A percentile compares a stretch with the other conserved stretches of the same genome.
Conservation (phyloP, 2,888 invertebrate genomes). For the Dryadula phaetusa region DNA sequence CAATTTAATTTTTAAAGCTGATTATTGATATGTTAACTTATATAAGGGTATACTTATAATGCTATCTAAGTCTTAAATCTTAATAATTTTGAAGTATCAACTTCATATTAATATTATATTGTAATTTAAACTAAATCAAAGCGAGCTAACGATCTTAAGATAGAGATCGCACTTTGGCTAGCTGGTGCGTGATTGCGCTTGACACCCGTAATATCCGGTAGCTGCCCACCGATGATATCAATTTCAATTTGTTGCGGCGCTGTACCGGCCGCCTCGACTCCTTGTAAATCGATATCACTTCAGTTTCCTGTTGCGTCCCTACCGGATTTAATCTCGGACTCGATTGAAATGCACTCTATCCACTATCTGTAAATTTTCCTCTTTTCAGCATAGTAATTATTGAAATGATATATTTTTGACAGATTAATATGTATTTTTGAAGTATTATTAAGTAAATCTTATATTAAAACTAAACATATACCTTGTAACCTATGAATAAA, state of each 20-base stretch:
- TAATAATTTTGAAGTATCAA: too few relatives aligned
- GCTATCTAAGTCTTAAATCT: background rate
- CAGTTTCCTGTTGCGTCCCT: conserved; percentile 79
- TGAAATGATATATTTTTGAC: conserved; percentile 12
- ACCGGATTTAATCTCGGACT: conserved; percentile 74
- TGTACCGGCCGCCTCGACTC: conserved; percentile 76
- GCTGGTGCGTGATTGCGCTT: conserved; percentile 76
- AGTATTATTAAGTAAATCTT: background rate
- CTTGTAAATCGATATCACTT: conserved; percentile 78
- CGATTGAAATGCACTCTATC: conserved; percentile 66
- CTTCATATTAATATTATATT: background rate
- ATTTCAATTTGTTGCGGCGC: conserved; percentile 82
- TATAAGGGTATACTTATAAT: background rate
- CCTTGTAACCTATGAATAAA: conserved; percentile 7
- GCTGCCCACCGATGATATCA: conserved; percentile 81
- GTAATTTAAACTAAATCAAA: conserved; percentile 18
- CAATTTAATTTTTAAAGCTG: too few relatives aligned
- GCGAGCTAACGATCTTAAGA: conserved; percentile 35
- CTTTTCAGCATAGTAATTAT: conserved; percentile 24
- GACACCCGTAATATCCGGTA: conserved; percentile 83
- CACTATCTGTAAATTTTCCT: conserved; percentile 41
- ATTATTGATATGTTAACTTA: background rate
- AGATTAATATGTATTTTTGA: background rate
- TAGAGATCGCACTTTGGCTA: conserved; percentile 38
- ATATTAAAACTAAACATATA: background rate